Conservation (phyloP, 2,797 vertebrate genomes). For the Octomys mimax region DNA sequence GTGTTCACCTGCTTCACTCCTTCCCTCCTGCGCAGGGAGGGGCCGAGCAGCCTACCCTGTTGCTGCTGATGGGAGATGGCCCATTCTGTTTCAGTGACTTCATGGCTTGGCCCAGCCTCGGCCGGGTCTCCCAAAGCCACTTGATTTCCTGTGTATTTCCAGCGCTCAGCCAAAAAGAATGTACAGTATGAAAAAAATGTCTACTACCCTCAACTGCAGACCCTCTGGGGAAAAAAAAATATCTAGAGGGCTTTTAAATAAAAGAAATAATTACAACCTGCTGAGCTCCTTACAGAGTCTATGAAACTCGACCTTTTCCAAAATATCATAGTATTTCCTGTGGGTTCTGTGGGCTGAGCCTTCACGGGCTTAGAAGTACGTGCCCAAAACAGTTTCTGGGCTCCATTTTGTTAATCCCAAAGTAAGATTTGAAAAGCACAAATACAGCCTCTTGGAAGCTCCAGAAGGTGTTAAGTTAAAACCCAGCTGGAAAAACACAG, state of each 20-base stretch:
- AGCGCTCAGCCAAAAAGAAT: constrained; percentile 82
- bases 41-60: constrained; percentile 24
- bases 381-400: constrained; percentile 71
- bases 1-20: constrained; percentile 76
- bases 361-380: constrained; percentile 78
- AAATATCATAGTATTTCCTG: constrained; percentile 86
- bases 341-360: constrained; percentile 81
- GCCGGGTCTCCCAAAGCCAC: constrained; percentile 79
- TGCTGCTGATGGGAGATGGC: constrained; percentile 64
- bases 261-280: constrained; percentile 86
- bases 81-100: constrained; percentile 71
- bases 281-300: constrained; percentile 79
- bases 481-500: constrained; percentile 70
- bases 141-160: constrained; percentile 84
- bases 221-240: constrained; percentile 77
- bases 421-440: constrained; percentile 80
- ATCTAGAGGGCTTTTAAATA: constrained; percentile 83
- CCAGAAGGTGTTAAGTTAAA: constrained; percentile 81
- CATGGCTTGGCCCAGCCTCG: constrained; percentile 62
- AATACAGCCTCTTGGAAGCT: constrained; percentile 77
- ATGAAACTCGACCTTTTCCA: constrained; percentile 84
- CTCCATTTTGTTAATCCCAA: constrained; percentile 74
- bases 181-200: constrained; percentile 86
- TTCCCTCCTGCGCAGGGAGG: constrained; percentile 23
- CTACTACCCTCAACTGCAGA: constrained; percentile 78